Base-by-base conservation (phyloP, 2,797 vertebrate genomes). In the Premnoplex brunnescens region DNA sequence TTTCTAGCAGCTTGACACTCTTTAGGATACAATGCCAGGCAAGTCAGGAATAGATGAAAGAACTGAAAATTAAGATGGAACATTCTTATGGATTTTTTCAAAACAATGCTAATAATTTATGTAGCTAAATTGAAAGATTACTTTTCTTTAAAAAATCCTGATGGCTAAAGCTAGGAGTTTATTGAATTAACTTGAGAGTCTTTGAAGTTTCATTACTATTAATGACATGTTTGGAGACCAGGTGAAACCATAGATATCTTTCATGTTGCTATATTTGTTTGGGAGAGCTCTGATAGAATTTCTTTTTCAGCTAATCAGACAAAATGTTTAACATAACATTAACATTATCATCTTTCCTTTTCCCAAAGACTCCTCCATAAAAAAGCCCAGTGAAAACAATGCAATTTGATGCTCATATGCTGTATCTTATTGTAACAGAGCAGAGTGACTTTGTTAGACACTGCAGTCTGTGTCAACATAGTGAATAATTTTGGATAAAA, bases 161-260 rank as follows among this genome's bases (percentile, higher is more conserved):
- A 84, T 92, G 93, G 84, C 93, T 96, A 88, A 96, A 97, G 82
- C 88, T 91, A 85, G 71, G 91, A 87, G 63, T 96, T 95, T 96
- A 96, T 93, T 64, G 85, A 89, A 94, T 96, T 97, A 96, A 92
- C 79, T 66, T 68, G 91, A 95, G 41, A 64, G 82, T 85, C 90
- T 93, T 93, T 93, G 89, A 95, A 97, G 88, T 94, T 96, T 97
- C 85, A 97, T 97, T 96, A 95, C 93, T 96, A 93, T 96, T 97
- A 96, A 97, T 95, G 90, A 89, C 85, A 66, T 87, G 67, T 94
- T 95, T 95, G 77, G 94, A 80, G 86, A 94, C 95, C 95, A 94
- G 79, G 62, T 97, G 91, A 96, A 91, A 81, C 86, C 93, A 72
- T 14, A 89, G 85, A 88, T 96, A 96, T 91, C 52, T 95, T 97